Conservation (phyloP, 2,888 invertebrate species). For the Byasa hedistus region DNA sequence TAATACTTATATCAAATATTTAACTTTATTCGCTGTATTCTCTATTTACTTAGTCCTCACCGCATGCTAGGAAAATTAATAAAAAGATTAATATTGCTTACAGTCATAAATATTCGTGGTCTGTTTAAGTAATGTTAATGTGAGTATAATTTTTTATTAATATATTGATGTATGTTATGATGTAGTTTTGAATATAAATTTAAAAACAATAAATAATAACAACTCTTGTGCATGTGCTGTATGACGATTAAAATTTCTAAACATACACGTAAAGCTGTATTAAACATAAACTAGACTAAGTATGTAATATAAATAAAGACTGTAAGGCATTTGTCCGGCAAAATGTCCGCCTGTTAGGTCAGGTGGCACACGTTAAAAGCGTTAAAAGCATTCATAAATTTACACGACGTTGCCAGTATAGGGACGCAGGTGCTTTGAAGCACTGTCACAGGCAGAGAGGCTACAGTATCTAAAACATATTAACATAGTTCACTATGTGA, state of each 20-base stretch:
- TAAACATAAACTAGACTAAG: constrained; percentile 44
- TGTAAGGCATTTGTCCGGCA: constrained; percentile 63
- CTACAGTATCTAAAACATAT: constrained; percentile 46
- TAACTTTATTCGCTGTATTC: not conserved
- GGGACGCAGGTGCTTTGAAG: constrained; percentile 67
- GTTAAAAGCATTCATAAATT: constrained; percentile 77
- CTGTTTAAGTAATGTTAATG: too few species aligned
- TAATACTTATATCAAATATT: not conserved
- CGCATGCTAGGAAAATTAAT: too few species aligned
- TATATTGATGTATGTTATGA: too few species aligned
- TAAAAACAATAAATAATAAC: not conserved
- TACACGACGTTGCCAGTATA: constrained; percentile 60
- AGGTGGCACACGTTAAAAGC: constrained; percentile 76
- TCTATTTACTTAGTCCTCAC: too few species aligned
- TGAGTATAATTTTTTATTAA: too few species aligned
- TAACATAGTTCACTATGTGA: constrained; percentile 30
- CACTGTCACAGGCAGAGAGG: constrained; percentile 49
- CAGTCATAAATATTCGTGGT: too few species aligned
- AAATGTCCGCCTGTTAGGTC: constrained; percentile 71
- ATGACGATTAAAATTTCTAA: too few species aligned
- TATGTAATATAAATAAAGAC: constrained; percentile 64
- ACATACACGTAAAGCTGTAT: not conserved
- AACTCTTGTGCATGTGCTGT: not conserved
- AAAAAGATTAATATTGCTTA: too few species aligned
- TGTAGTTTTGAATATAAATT: constrained; percentile 3